These are phyloP conservation scores for Eulithis prunata DNA, from an alignment of 2,888 invertebrate genomes.

Conservation along the genomic window DNA sequence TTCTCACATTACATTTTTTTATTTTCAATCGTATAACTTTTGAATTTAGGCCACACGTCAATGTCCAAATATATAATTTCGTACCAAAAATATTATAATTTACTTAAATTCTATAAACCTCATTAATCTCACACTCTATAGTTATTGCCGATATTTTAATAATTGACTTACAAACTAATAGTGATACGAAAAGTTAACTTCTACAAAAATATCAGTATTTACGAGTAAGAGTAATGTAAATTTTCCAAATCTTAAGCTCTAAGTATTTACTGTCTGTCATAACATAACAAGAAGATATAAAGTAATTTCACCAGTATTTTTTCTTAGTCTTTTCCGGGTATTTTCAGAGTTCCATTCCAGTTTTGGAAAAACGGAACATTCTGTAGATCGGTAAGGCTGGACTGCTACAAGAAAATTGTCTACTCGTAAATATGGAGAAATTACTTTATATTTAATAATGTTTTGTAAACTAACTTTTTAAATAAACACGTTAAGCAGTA, in stretches of 20 bases:
- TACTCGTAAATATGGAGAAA: too few species aligned
- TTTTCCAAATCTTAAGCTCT: conserved; percentile 37
- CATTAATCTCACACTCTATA: conserved; percentile 62
- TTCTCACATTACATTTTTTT: conserved; percentile 16
- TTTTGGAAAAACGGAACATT: too few species aligned
- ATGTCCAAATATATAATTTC: conserved; percentile 42
- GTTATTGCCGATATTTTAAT: conserved; percentile 67
- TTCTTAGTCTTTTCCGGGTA: too few species aligned
- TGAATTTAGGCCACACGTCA: conserved; percentile 49
- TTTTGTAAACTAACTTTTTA: too few species aligned
- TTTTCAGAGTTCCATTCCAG: too few species aligned
- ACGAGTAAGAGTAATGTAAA: conserved; percentile 4
- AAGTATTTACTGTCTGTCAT: conserved; percentile 32
- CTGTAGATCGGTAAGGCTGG: too few species aligned
- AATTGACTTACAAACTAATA: conserved; percentile 63
- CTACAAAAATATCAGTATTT: conserved; percentile 33
- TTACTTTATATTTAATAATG: too few species aligned
- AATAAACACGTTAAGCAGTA: too few species aligned
- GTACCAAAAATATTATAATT: conserved; percentile 29
- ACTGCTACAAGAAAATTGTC: too few species aligned
- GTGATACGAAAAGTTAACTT: conserved; percentile 22
- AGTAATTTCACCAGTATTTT: too few species aligned
- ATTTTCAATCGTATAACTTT: conserved; percentile 29
- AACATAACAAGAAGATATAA: background rate
- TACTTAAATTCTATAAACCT: conserved; percentile 17